Evolutionary conservation across 2,888 invertebrate genomes (phyloP).

Genomic region (Ceraclea dissimilis): DNA sequence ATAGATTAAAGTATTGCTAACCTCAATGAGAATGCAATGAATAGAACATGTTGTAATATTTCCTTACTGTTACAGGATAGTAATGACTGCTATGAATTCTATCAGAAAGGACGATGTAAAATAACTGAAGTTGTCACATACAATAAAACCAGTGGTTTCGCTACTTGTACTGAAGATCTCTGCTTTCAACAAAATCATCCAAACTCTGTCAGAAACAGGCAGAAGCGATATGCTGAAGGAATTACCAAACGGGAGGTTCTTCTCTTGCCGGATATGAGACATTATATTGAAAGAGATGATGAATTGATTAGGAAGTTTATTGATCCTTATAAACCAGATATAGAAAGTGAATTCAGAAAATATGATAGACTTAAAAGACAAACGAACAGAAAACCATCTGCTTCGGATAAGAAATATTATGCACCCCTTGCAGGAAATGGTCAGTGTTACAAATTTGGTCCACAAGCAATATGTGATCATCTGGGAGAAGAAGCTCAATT

Average conservation of each 20-base stretch:
- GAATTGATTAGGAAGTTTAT: not conserved
- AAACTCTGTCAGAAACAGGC: not conserved
- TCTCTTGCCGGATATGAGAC: not conserved
- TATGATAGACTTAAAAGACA: not conserved
- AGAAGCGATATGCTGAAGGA: not conserved
- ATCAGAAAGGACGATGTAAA: conserved; percentile 18
- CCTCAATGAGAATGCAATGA: not conserved
- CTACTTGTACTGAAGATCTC: conserved; percentile 10
- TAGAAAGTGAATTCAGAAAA: conserved; percentile 5
- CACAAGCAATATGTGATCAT: conserved; percentile 2
- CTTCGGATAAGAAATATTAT: conserved; percentile 7
- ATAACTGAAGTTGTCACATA: conserved; percentile 13
- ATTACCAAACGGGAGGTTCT: too few relatives aligned
- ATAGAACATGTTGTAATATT: too few relatives aligned
- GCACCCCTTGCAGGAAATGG: conserved; percentile 17
- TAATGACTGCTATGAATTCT: conserved; percentile 13
- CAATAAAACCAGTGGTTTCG: conserved; percentile 6
- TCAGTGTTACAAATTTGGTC: conserved; percentile 14
- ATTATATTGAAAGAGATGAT: not conserved
- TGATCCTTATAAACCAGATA: conserved; percentile 5
- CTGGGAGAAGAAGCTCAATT: conserved; percentile 7
- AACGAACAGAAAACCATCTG: not conserved
- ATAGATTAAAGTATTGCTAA: not conserved
- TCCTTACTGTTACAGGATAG: conserved; percentile 9
- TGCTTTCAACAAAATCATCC: conserved; percentile 11